phyloP scores from a whole-genome alignment of 2,113 vertebrate genomes.

The Tylochromis polylepis region DNA sequence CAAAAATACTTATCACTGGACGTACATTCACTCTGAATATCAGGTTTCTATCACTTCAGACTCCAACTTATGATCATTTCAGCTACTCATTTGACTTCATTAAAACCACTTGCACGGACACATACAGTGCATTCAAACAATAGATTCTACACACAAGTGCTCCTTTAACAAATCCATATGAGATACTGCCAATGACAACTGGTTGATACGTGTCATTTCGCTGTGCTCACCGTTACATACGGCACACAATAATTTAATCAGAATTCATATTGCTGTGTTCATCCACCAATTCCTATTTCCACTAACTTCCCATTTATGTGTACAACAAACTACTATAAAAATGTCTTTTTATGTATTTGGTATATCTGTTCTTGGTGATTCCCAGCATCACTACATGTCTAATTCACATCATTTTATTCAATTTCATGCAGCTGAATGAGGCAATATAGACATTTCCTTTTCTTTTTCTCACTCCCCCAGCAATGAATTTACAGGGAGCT shows the following conservation, averaged over 20 bases:
- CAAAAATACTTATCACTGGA: not conserved
- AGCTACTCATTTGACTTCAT: not conserved
- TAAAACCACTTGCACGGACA: not conserved
- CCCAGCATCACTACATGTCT: slow-evolving; percentile 3
- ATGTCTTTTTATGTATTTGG: slow-evolving; percentile 22
- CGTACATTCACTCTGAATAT: not conserved
- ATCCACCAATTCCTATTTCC: not conserved
- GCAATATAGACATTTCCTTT: slow-evolving; percentile 20
- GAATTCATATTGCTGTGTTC: not conserved
- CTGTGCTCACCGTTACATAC: not conserved
- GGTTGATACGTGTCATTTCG: not conserved
- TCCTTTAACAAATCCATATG: not conserved
- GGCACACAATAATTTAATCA: slow-evolving; percentile 14
- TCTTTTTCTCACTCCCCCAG: not conserved
- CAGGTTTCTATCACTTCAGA: not conserved
- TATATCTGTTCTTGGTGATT: slow-evolving; percentile 5
- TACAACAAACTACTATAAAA: not conserved
- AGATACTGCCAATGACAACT: not conserved
- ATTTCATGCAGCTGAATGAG: slow-evolving; percentile 36
- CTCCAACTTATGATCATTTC: not conserved
- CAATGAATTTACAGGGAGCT: not conserved
- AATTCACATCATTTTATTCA: slow-evolving; percentile 39
- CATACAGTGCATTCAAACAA: not conserved
- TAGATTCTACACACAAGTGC: not conserved
- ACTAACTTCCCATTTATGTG: not conserved